Percentiles rank a stretch among this genome's conserved stretches.
Evolutionary conservation across 2,113 vertebrate genomes (phyloP).

Genomic region (Neotragus moschatus): DNA sequence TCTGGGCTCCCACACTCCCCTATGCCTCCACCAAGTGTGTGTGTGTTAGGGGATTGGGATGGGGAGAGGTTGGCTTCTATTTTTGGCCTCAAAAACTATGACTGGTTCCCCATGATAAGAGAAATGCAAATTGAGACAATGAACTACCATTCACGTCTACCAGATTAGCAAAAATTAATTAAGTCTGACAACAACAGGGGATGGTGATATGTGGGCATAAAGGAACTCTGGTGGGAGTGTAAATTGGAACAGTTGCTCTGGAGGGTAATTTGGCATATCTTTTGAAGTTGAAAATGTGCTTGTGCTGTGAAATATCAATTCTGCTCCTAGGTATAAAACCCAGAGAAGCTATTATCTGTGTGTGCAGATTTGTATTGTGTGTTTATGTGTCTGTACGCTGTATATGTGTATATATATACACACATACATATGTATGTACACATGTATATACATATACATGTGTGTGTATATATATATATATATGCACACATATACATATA

Average conservation of each 20-base stretch:
- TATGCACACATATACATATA: neutral
- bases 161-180: slow-evolving; percentile 64
- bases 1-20: neutral
- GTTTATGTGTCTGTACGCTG: neutral
- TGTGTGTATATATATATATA: neutral
- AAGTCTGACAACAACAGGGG: slow-evolving; percentile 23
- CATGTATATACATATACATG: neutral
- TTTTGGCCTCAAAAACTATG: slow-evolving; percentile 27
- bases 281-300: neutral
- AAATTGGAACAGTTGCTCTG: slow-evolving; percentile 20
- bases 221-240: slow-evolving; percentile 16
- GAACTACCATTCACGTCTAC: slow-evolving; percentile 36
- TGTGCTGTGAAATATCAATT: neutral
- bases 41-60: neutral
- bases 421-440: neutral
- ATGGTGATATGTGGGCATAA: slow-evolving; percentile 20
- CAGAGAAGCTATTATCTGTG: neutral
- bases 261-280: slow-evolving; percentile 23
- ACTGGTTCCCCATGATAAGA: slow-evolving; percentile 48
- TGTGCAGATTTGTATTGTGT: neutral
- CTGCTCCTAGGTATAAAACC: neutral
- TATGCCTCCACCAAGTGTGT: neutral
- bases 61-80: neutral
- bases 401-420: neutral
- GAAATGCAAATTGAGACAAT: slow-evolving; percentile 50